phyloP scores from a whole-genome alignment of 2,888 invertebrate genomes.

The Heliconius erato region DNA sequence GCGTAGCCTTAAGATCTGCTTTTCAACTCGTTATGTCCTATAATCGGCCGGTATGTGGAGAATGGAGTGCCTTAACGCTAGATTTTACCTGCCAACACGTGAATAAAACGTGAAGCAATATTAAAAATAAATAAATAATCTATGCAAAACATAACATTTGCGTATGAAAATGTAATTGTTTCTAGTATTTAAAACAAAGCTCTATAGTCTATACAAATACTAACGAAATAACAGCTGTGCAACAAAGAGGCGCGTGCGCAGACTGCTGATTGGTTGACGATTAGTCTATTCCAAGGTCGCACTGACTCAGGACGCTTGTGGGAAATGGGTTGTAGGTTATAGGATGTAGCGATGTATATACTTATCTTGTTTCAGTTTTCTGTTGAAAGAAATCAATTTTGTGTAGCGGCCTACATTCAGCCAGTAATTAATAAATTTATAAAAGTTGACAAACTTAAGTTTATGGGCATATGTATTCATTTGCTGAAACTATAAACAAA shows the following conservation, averaged over 20 bases:
- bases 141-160: constrained; percentile 7
- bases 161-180: constrained; percentile 12
- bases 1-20: background rate
- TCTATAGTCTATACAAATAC: constrained; percentile 3
- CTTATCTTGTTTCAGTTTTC: constrained; percentile 7
- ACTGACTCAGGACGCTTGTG: constrained; percentile 75
- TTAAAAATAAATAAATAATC: background rate
- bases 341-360: constrained; percentile 56
- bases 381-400: background rate
- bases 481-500: too few relatives aligned
- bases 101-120: background rate
- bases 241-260: constrained; percentile 69
- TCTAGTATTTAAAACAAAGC: constrained; percentile 17
- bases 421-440: too few relatives aligned
- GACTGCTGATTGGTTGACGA: constrained; percentile 83
- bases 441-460: too few relatives aligned
- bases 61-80: background rate
- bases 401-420: too few relatives aligned
- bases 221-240: constrained; percentile 50
- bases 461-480: too few relatives aligned
- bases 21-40: background rate
- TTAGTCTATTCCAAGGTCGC: constrained; percentile 81
- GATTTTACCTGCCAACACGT: too few relatives aligned
- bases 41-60: background rate
- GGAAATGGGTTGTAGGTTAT: constrained; percentile 54